Evolutionary conservation across 2,113 vertebrate species (phyloP).

Genomic region (Chamaea fasciata): DNA sequence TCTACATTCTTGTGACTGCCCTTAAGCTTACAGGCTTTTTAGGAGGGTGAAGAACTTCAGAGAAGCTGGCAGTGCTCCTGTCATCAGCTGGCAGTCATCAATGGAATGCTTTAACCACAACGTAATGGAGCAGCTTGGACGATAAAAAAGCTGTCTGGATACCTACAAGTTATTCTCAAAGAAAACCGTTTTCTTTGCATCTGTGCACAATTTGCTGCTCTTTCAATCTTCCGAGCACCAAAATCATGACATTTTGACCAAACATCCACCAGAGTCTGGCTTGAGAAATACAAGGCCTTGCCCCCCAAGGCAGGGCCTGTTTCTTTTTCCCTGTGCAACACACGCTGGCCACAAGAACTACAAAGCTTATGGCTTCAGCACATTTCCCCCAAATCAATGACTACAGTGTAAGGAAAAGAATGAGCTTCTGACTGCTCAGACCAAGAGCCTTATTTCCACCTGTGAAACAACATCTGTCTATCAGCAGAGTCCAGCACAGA

Average conservation of each 20-base stretch:
- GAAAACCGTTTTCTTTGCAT: neutral
- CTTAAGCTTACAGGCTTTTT: neutral
- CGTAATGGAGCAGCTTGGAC: neutral
- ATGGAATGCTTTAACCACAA: neutral
- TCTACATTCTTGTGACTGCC: neutral
- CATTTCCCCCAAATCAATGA: neutral
- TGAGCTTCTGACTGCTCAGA: neutral
- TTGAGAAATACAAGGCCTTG: neutral
- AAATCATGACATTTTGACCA: neutral
- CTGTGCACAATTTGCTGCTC: neutral
- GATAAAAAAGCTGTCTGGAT: neutral
- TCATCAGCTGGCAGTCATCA: neutral
- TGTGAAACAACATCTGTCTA: neutral
- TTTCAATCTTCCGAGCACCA: neutral
- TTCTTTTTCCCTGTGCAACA: neutral
- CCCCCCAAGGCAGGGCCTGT: neutral
- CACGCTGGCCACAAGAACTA: rapidly evolving
- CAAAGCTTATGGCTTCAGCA: neutral
- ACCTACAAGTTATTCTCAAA: neutral
- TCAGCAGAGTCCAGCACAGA: neutral
- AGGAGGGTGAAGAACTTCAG: neutral
- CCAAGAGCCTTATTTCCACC: neutral
- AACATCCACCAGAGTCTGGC: neutral
- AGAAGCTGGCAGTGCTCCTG: neutral
- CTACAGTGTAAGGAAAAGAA: neutral